A percentile compares a stretch with the other conserved stretches of the same genome.
These are phyloP conservation scores for Rotaria magnacalcarata DNA, from an alignment of 2,888 invertebrate species.

Conservation along the genomic window DNA sequence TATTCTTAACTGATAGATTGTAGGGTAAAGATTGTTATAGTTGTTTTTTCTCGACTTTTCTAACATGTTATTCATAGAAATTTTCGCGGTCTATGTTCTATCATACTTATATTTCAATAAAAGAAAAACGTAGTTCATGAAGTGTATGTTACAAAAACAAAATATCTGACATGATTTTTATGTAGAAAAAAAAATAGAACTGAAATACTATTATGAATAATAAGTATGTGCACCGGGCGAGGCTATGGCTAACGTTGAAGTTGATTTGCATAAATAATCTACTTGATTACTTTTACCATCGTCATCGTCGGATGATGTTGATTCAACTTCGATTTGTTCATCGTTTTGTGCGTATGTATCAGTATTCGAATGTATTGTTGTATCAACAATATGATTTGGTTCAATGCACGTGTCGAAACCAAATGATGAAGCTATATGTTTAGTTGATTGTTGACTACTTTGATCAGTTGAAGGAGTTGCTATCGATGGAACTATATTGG, in stretches of 20 bases:
- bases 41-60: too few relatives aligned
- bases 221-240: neutral
- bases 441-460: slow-evolving; percentile 4
- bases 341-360: neutral
- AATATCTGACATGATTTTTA: neutral
- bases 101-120: neutral
- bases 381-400: neutral
- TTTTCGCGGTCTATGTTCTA: neutral
- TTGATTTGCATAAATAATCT: slow-evolving; percentile 6
- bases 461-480: neutral
- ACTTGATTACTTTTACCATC: neutral
- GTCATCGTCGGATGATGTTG: neutral
- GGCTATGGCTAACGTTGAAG: neutral
- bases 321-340: neutral
- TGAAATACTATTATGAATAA: neutral
- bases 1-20: too few relatives aligned
- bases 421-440: slow-evolving; percentile 4
- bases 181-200: neutral
- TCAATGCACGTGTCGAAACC: neutral
- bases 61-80: too few relatives aligned
- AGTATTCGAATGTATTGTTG: neutral
- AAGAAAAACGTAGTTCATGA: neutral
- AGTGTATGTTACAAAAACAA: slow-evolving; percentile 10
- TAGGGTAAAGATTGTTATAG: too few relatives aligned
- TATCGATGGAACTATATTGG: neutral